These are phyloP conservation scores for Verasper variegatus DNA, from an alignment of 2,113 vertebrate genomes.

Conservation along the genomic window DNA sequence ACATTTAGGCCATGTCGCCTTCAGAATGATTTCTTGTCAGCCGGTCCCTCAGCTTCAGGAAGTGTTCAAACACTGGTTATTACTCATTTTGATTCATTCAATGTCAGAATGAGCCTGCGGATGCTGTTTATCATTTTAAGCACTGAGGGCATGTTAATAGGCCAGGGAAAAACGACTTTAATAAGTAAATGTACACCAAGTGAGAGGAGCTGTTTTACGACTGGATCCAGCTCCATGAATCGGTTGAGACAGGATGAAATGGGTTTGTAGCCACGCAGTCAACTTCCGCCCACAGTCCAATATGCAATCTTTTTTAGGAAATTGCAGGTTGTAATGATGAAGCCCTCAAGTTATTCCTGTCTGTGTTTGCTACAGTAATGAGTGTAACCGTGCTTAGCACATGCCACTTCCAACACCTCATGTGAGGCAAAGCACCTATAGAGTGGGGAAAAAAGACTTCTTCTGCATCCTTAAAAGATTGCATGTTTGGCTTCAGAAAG, in stretches of 20 bases:
- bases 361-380: slow-evolving; percentile 46
- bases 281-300: slow-evolving; percentile 24
- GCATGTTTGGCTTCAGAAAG: slow-evolving; percentile 20
- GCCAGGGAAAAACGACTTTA: slow-evolving; percentile 51
- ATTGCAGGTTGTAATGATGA: slow-evolving; percentile 60
- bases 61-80: slow-evolving; percentile 55
- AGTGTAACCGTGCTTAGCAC: slow-evolving; percentile 31
- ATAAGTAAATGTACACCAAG: slow-evolving; percentile 60
- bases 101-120: slow-evolving; percentile 39
- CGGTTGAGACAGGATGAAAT: slow-evolving; percentile 58
- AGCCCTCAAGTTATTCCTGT: slow-evolving; percentile 37
- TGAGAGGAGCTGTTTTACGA: slow-evolving; percentile 44
- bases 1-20: slow-evolving; percentile 48
- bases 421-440: neutral
- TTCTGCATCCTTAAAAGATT: slow-evolving; percentile 27
- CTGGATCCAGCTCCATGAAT: slow-evolving; percentile 52
- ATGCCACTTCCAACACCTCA: slow-evolving; percentile 35
- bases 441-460: neutral
- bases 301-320: slow-evolving; percentile 61
- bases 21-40: slow-evolving; percentile 51
- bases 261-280: slow-evolving; percentile 41
- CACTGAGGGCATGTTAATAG: slow-evolving; percentile 60
- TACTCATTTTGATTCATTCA: slow-evolving; percentile 55
- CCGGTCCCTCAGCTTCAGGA: slow-evolving; percentile 24
- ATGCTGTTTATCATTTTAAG: slow-evolving; percentile 58